These are phyloP conservation scores for Nothura maculosa DNA, from an alignment of 2,797 vertebrate genomes.

Conservation along the genomic window DNA sequence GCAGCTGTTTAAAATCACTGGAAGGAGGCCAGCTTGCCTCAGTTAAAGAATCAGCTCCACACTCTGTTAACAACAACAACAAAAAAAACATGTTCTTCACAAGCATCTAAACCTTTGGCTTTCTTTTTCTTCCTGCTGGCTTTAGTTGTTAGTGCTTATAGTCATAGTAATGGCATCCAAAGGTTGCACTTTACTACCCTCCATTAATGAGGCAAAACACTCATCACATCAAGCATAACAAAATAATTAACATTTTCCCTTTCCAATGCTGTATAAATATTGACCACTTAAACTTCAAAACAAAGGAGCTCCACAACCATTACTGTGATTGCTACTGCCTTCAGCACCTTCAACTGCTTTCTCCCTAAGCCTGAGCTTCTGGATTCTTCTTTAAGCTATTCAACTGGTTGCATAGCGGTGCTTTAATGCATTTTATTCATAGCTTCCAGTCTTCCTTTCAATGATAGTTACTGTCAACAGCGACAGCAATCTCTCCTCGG, in stretches of 20 bases:
- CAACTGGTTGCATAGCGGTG: fast-evolving
- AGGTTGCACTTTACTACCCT: background rate
- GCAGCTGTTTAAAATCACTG: background rate
- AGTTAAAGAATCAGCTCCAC: background rate
- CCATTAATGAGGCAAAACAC: background rate
- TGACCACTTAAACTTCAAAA: background rate
- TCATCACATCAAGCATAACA: background rate
- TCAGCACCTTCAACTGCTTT: background rate
- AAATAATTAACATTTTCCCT: background rate
- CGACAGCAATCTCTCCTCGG: background rate
- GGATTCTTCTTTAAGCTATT: background rate
- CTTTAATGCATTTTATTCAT: background rate
- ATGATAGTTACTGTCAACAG: background rate
- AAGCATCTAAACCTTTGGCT: background rate
- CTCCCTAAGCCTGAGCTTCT: background rate
- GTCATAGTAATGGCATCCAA: background rate
- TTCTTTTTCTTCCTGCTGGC: constrained; percentile 21
- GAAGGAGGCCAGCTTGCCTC: background rate
- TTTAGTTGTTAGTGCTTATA: background rate
- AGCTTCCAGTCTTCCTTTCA: background rate
- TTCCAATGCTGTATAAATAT: background rate
- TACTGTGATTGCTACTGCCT: background rate
- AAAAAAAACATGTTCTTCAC: background rate
- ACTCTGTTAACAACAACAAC: background rate
- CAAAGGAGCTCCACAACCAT: background rate